A percentile compares a stretch with the other conserved stretches of the same genome.
Conservation (phyloP, 30 jellyfish, hydroid and myxozoan genomes). For the Chrysaora quinquecirrha region DNA sequence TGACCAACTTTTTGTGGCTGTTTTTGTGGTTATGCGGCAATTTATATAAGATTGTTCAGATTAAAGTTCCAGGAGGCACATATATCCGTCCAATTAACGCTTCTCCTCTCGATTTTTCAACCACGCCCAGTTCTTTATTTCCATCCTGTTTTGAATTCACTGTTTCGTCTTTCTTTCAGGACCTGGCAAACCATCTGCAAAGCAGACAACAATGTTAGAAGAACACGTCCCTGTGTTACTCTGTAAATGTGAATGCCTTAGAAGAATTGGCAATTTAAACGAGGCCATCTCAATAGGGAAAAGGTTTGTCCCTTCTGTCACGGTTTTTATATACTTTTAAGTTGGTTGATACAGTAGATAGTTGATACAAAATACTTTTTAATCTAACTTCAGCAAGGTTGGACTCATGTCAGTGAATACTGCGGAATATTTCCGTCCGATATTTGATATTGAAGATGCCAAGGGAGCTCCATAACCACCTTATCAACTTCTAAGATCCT, state of each 20-base stretch:
- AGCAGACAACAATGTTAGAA: too few relatives aligned
- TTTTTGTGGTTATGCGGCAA: too few relatives aligned
- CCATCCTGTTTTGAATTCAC: not conserved
- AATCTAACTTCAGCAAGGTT: not conserved
- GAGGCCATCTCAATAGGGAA: not conserved
- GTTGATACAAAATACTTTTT: not conserved
- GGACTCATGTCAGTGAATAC: not conserved
- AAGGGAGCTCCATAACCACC: not conserved
- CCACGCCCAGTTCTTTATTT: not conserved
- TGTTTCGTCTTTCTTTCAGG: not conserved
- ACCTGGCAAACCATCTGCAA: not conserved
- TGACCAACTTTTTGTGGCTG: too few relatives aligned
- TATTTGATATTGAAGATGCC: not conserved
- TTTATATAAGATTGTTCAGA: too few relatives aligned
- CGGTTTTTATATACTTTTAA: not conserved
- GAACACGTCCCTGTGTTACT: slow-evolving; percentile 4
- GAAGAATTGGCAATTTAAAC: not conserved
- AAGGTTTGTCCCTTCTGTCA: not conserved
- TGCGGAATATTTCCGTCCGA: too few relatives aligned
- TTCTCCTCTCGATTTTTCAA: not conserved
- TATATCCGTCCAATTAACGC: too few relatives aligned
- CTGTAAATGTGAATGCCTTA: not conserved
- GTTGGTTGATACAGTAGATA: too few relatives aligned
- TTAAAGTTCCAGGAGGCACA: too few relatives aligned
- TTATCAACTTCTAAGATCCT: too few relatives aligned